Conservation (phyloP, 1,140 invertebrate genomes). For the Telenomus remus region DNA sequence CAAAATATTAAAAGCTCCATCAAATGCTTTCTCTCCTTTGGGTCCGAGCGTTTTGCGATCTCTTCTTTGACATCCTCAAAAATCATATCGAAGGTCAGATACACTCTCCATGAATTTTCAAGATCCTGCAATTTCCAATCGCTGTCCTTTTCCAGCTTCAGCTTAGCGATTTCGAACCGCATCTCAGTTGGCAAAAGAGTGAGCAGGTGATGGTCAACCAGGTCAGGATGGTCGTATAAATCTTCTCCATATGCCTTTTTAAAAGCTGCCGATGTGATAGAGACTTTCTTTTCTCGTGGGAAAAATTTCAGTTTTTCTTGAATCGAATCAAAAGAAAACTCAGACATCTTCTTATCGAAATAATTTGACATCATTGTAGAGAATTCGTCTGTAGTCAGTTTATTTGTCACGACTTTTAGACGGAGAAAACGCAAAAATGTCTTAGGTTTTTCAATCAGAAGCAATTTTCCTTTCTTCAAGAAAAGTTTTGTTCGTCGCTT, state of each 20-base stretch:
- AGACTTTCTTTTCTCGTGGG: conserved; percentile 42
- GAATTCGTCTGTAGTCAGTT: conserved; percentile 53
- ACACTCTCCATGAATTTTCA: conserved; percentile 59
- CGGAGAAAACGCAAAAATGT: conserved; percentile 47
- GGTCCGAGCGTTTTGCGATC: conserved; percentile 40
- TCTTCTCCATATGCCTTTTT: conserved; percentile 47
- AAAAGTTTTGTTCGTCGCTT: conserved; percentile 54
- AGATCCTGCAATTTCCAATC: conserved; percentile 17
- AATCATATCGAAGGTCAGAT: conserved; percentile 56
- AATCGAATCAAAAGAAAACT: too few species aligned
- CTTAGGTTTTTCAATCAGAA: conserved; percentile 44
- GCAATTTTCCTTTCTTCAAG: conserved; percentile 52
- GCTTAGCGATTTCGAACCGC: conserved; percentile 53
- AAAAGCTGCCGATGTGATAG: conserved; percentile 54
- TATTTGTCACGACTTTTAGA: conserved; percentile 49
- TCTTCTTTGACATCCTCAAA: conserved; percentile 57
- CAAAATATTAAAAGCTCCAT: conserved; percentile 57
- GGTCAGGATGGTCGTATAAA: conserved; percentile 37
- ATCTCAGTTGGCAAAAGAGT: conserved; percentile 54
- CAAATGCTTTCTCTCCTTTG: conserved; percentile 13
- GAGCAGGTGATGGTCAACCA: conserved; percentile 51
- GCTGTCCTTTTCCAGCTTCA: conserved; percentile 51
- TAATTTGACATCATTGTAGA: conserved; percentile 53
- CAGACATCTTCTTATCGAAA: conserved; percentile 47
- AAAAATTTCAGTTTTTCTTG: conserved; percentile 60